phyloP scores from a whole-genome alignment of 2,888 invertebrate species.

The Leucophenga montana region DNA sequence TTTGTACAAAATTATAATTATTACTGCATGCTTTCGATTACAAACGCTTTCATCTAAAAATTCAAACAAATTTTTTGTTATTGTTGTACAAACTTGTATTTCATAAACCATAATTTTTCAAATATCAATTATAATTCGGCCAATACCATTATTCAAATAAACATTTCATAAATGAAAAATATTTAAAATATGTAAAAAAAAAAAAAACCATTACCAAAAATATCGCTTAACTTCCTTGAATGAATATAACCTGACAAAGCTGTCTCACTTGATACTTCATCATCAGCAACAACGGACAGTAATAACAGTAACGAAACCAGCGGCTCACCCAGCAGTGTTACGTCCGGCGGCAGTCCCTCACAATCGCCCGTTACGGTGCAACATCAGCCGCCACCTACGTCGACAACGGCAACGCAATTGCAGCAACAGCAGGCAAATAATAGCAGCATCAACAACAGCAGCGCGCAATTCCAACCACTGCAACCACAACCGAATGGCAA shows the following conservation, averaged over 20 bases:
- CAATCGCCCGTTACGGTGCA: slow-evolving; percentile 76
- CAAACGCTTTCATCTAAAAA: not conserved
- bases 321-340: slow-evolving; percentile 87
- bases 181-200: slow-evolving; percentile 4
- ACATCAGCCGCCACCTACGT: slow-evolving; percentile 54
- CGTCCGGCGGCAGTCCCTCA: slow-evolving; percentile 87
- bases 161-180: not conserved
- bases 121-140: not conserved
- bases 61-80: not conserved
- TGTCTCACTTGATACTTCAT: slow-evolving; percentile 66
- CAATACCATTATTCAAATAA: not conserved
- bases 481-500: slow-evolving; percentile 53
- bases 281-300: slow-evolving; percentile 85
- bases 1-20: slow-evolving; percentile 6
- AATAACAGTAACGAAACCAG: slow-evolving; percentile 86
- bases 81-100: not conserved
- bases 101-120: not conserved
- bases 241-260: slow-evolving; percentile 51
- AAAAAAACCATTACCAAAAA: not conserved
- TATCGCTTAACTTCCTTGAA: no score
- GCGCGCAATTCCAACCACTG: slow-evolving; percentile 12
- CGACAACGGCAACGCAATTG: slow-evolving; percentile 33
- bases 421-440: slow-evolving; percentile 34
- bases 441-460: slow-evolving; percentile 21
- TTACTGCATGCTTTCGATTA: no score